phyloP scores from a whole-genome alignment of 2,113 vertebrate genomes.

The Dromaius novaehollandiae region DNA sequence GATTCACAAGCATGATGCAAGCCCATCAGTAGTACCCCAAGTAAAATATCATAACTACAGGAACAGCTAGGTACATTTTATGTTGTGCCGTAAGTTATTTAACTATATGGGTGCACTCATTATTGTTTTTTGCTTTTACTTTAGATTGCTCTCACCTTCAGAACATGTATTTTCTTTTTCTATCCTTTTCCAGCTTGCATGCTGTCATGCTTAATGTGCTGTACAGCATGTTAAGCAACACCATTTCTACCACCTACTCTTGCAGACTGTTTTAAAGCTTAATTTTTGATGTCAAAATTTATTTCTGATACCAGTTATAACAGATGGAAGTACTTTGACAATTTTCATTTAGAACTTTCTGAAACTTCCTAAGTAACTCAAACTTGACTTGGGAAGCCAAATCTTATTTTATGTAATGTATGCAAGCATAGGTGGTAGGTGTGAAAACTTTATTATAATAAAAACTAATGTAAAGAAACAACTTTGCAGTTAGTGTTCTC shows the following conservation, averaged over 20 bases:
- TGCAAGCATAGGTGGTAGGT: background rate
- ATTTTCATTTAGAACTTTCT: background rate
- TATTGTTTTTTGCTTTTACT: background rate
- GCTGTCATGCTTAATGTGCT: background rate
- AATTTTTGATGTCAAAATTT: background rate
- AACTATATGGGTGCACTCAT: background rate
- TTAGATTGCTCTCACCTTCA: background rate
- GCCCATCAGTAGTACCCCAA: background rate
- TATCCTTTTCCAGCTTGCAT: background rate
- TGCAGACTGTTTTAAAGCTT: background rate
- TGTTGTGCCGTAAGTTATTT: background rate
- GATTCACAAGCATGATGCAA: background rate
- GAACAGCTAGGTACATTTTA: background rate
- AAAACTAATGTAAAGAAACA: background rate
- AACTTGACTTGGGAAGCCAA: background rate
- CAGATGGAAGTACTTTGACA: background rate
- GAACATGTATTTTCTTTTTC: background rate
- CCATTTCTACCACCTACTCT: background rate
- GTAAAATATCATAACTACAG: background rate
- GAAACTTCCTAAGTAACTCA: background rate
- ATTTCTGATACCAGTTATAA: background rate
- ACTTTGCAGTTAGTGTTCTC: background rate
- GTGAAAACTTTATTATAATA: background rate
- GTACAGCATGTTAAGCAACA: no score
- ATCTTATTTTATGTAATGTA: background rate